A percentile compares a stretch with the other conserved stretches of the same genome.
Evolutionary conservation across 2,888 invertebrate species (phyloP).

Genomic region (Phania funesta): DNA sequence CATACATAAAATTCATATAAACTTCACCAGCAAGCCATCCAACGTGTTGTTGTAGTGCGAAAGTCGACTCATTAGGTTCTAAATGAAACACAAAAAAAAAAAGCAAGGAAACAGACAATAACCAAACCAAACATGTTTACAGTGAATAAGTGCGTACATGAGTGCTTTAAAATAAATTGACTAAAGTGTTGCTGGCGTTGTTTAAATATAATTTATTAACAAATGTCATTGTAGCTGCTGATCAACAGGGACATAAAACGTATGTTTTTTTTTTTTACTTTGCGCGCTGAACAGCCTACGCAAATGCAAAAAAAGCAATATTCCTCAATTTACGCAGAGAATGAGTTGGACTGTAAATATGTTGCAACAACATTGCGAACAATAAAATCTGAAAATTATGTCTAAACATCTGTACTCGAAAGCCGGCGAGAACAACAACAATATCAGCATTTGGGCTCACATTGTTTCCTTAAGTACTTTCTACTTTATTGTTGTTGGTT

Average conservation of each 20-base stretch:
- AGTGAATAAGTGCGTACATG: neutral
- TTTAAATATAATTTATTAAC: slow-evolving; percentile 54
- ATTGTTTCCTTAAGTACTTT: slow-evolving; percentile 35
- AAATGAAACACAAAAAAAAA: neutral
- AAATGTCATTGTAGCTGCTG: slow-evolving; percentile 49
- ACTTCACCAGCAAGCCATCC: neutral
- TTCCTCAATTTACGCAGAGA: slow-evolving; percentile 3
- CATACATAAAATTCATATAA: no score
- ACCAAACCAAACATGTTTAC: neutral
- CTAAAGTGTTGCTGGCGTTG: slow-evolving; percentile 18
- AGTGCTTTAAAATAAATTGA: slow-evolving; percentile 25
- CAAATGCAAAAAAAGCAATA: slow-evolving; percentile 22
- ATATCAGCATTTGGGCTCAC: slow-evolving; percentile 35
- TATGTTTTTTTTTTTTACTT: no score
- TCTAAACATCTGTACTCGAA: slow-evolving; percentile 41
- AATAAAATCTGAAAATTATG: slow-evolving; percentile 27
- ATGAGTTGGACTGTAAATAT: slow-evolving; percentile 8
- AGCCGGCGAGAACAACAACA: slow-evolving; percentile 19
- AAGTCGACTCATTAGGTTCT: slow-evolving; percentile 46
- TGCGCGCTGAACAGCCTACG: slow-evolving; percentile 43
- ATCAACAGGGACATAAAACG: slow-evolving; percentile 31
- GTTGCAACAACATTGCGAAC: slow-evolving; percentile 21
- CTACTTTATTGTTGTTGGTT: slow-evolving; percentile 19
- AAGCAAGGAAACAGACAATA: neutral
- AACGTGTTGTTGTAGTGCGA: slow-evolving; percentile 43